Conservation (phyloP, 1,140 invertebrate genomes). For the Drosophila persimilis region DNA sequence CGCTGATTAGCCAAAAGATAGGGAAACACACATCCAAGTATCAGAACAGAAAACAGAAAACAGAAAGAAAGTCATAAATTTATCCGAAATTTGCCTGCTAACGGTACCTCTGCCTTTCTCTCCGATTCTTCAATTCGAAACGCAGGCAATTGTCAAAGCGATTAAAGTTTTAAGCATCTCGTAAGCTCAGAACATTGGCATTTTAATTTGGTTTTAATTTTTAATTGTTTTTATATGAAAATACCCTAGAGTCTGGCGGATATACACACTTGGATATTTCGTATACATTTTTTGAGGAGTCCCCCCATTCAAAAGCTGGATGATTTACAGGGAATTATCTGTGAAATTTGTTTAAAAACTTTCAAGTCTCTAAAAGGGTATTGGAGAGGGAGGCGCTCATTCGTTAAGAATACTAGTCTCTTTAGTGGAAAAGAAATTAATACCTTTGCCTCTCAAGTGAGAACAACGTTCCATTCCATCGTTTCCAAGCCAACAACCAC, state of each 20-base stretch:
- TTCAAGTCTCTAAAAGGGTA: no score
- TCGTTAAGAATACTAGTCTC: no score
- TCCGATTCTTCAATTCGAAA: conserved; percentile 4
- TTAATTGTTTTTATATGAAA: conserved; percentile 27
- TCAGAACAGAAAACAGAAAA: conserved; percentile 10
- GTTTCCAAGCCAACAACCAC: no score
- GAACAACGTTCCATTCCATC: no score
- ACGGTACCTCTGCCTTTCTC: conserved; percentile 9
- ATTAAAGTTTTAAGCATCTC: conserved; percentile 30
- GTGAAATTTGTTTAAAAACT: no score
- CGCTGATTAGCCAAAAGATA: conserved; percentile 41
- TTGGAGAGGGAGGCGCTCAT: no score
- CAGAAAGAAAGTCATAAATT: conserved; percentile 31
- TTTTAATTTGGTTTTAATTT: conserved; percentile 54
- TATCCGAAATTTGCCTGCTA: conserved; percentile 29
- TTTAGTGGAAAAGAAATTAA: no score
- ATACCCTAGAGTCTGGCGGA: conserved; percentile 10
- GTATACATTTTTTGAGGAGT: no score
- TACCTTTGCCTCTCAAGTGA: no score
- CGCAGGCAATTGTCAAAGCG: conserved; percentile 33
- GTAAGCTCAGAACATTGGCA: conserved; percentile 24
- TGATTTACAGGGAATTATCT: no score
- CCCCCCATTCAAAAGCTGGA: no score
- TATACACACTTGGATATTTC: conserved; percentile 1
- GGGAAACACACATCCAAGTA: conserved; percentile 5